phyloP scores from a whole-genome alignment of 1,140 invertebrate genomes.

The Mactra quadrangularis region DNA sequence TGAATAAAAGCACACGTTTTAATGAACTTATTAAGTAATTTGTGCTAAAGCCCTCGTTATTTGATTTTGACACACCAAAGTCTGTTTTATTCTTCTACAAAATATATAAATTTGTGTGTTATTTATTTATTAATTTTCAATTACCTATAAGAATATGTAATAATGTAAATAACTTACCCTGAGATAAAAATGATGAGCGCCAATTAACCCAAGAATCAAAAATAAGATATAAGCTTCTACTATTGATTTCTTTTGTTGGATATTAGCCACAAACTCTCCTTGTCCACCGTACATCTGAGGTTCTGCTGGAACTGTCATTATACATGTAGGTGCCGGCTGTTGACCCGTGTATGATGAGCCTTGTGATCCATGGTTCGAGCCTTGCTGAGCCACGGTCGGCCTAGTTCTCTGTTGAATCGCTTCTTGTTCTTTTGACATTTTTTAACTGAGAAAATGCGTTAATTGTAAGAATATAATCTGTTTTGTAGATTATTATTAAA shows the following conservation, averaged over 20 bases:
- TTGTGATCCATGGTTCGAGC: neutral
- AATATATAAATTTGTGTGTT: too few species aligned
- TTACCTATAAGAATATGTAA: too few species aligned
- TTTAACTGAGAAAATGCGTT: too few species aligned
- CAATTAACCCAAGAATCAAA: slow-evolving; percentile 35
- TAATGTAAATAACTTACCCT: slow-evolving; percentile 16
- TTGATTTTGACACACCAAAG: too few species aligned
- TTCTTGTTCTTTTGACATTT: slow-evolving; percentile 51
- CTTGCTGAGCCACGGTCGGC: neutral
- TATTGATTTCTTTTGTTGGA: slow-evolving; percentile 25
- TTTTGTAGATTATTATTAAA: too few species aligned
- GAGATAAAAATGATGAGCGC: slow-evolving; percentile 55
- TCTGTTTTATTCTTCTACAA: too few species aligned
- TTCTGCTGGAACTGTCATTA: neutral
- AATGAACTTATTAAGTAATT: too few species aligned
- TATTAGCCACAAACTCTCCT: neutral
- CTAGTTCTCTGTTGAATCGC: slow-evolving; percentile 32
- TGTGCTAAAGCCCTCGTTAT: too few species aligned
- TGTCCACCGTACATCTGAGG: neutral
- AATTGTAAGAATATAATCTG: too few species aligned
- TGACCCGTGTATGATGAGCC: neutral
- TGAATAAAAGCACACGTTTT: too few species aligned
- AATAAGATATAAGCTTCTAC: slow-evolving; percentile 46
- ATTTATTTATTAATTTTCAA: too few species aligned
- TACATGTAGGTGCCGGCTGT: neutral